Percentiles rank a stretch among this genome's conserved stretches.
Conservation (phyloP, 2,113 vertebrate species). For the Setophaga kirtlandii region DNA sequence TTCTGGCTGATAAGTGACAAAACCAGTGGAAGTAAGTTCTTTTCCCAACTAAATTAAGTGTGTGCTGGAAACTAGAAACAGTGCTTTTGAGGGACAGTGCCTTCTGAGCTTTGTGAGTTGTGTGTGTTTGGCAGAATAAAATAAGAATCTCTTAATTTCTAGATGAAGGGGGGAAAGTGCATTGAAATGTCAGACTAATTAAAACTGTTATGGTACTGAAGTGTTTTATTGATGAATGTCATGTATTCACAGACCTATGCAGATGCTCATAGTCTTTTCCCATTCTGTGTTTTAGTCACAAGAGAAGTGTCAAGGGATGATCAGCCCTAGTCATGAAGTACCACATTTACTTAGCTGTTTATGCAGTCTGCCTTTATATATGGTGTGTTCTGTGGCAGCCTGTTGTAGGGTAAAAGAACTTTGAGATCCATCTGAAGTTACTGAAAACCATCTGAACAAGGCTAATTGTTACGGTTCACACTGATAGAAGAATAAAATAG, state of each 20-base stretch:
- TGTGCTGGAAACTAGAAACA: background rate
- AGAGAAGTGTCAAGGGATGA: background rate
- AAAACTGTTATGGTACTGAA: background rate
- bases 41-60: background rate
- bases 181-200: background rate
- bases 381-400: background rate
- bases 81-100: background rate
- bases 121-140: background rate
- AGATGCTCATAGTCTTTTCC: background rate
- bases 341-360: background rate
- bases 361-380: background rate
- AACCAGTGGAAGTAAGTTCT: background rate
- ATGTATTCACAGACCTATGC: background rate
- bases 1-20: background rate
- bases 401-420: background rate
- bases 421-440: background rate
- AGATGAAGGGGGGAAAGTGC: background rate
- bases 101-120: background rate
- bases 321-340: background rate
- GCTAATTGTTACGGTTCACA: fast-evolving
- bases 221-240: background rate
- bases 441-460: background rate
- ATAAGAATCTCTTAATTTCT: background rate
- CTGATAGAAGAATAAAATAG: background rate
- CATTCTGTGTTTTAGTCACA: background rate